Conservation (phyloP, 2,113 vertebrate species). For the Ranitomeya imitator region DNA sequence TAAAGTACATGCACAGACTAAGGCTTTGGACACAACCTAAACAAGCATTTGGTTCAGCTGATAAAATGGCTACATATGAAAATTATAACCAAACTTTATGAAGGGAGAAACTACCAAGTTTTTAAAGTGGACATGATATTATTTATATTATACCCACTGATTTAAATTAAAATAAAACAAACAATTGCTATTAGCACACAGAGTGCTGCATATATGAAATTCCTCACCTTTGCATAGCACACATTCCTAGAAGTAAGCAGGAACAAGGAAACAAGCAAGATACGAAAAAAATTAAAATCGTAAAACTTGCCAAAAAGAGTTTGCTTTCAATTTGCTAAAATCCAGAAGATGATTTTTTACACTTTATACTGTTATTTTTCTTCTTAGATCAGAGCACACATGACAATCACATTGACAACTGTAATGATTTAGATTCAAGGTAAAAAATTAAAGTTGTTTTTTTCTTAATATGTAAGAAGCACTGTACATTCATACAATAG, state of each 20-base stretch:
- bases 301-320: neutral
- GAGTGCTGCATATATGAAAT: neutral
- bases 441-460: neutral
- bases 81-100: neutral
- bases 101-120: neutral
- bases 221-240: neutral
- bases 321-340: neutral
- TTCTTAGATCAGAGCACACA: neutral
- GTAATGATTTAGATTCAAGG: neutral
- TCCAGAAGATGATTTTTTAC: neutral
- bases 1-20: neutral
- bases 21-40: neutral
- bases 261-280: neutral
- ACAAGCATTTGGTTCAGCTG: neutral
- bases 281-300: neutral
- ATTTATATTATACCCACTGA: neutral
- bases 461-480: neutral
- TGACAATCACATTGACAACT: neutral
- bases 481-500: neutral
- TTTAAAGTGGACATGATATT: neutral
- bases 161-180: neutral
- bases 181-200: neutral
- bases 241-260: neutral
- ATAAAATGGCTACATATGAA: neutral
- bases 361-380: neutral